A percentile compares a stretch with the other conserved stretches of the same genome.
Conservation (phyloP, 2,797 vertebrate genomes). For the Cossypha dichroa region DNA sequence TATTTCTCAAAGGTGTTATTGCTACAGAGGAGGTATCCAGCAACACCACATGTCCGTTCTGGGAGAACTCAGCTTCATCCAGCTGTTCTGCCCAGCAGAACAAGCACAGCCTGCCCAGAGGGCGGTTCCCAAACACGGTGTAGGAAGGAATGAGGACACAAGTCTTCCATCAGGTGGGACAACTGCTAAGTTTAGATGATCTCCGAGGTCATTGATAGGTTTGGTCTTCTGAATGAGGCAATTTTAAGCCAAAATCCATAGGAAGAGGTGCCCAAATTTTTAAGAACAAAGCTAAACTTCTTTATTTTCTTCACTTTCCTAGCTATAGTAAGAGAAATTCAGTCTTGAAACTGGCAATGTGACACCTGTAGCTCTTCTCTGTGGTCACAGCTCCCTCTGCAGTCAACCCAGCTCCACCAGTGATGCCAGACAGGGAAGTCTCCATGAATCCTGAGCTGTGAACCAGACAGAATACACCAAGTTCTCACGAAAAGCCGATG, state of each 20-base stretch:
- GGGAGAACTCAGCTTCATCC: neutral
- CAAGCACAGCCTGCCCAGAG: neutral
- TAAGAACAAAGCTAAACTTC: neutral
- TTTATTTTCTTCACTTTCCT: neutral
- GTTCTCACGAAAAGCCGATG: neutral
- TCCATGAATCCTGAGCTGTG: accelerated
- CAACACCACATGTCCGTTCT: neutral
- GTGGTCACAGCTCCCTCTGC: neutral
- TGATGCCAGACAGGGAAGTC: neutral
- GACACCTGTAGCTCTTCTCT: neutral
- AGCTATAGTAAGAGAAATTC: neutral
- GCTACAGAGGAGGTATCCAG: neutral
- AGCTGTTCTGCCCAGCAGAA: neutral
- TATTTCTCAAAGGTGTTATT: slow-evolving; percentile 69
- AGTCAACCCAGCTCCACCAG: neutral
- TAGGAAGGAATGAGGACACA: neutral
- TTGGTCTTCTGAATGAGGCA: neutral
- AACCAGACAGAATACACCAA: accelerated
- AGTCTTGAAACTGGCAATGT: neutral
- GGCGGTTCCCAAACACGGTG: accelerated
- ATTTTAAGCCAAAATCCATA: neutral
- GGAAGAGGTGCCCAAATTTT: neutral
- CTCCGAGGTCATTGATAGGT: accelerated
- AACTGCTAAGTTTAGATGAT: neutral
- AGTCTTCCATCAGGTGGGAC: neutral